A percentile compares a stretch with the other conserved stretches of the same genome.
Conservation (phyloP, 2,113 vertebrate species). For the Dolichallabes microphthalmus region DNA sequence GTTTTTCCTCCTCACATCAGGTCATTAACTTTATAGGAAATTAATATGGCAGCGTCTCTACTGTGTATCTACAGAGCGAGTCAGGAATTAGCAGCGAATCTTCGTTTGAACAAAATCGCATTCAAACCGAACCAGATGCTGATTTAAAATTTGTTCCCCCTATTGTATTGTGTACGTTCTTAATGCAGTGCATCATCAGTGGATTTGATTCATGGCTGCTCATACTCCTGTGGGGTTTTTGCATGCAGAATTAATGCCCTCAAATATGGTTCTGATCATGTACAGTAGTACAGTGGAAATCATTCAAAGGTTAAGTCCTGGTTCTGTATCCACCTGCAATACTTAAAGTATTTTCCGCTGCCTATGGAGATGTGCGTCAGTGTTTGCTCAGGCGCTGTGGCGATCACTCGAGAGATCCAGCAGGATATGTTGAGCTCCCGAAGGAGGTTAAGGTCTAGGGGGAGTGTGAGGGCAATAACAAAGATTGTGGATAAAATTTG, state of each 20-base stretch:
- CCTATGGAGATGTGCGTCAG: not conserved
- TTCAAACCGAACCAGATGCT: not conserved
- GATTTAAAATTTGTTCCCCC: too few relatives aligned
- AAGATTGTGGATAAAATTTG: not conserved
- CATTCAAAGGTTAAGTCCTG: not conserved
- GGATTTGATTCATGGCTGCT: not conserved
- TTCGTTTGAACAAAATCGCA: not conserved
- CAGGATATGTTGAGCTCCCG: not conserved
- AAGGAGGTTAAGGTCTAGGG: not conserved
- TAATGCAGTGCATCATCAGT: not conserved
- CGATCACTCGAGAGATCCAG: not conserved
- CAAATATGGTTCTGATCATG: not conserved
- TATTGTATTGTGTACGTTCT: not conserved
- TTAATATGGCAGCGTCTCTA: not conserved
- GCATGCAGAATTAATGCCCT: not conserved
- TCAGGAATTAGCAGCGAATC: not conserved
- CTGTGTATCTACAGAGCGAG: not conserved
- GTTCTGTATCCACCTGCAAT: not conserved
- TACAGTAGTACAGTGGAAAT: not conserved
- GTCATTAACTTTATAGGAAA: slow-evolving; percentile 6
- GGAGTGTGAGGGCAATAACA: not conserved
- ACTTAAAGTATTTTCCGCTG: not conserved
- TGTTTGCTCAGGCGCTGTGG: slow-evolving; percentile 10
- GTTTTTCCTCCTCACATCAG: not conserved
- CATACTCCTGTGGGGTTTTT: not conserved